phyloP scores from a whole-genome alignment of 2,113 vertebrate genomes.

The Peromyscus californicus region DNA sequence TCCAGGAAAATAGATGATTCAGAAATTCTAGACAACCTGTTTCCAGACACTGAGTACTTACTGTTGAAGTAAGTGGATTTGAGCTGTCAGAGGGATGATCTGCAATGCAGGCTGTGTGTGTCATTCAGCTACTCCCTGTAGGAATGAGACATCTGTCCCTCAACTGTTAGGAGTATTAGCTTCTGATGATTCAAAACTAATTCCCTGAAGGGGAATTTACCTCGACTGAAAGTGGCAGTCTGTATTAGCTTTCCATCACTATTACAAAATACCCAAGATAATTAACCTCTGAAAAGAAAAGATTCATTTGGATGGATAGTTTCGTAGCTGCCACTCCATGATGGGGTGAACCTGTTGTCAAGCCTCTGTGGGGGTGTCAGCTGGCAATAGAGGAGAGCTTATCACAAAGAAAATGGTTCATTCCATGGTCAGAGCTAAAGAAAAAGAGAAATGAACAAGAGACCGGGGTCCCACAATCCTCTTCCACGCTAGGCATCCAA shows the following conservation, averaged over 20 bases:
- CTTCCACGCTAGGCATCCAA: neutral
- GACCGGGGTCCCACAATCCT: neutral
- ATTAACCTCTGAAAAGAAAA: neutral
- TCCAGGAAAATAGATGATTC: neutral
- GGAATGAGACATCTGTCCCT: neutral
- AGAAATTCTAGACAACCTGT: neutral
- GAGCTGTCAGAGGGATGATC: neutral
- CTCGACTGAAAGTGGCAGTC: constrained; percentile 14
- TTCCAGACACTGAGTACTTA: neutral
- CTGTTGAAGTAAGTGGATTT: neutral
- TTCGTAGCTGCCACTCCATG: neutral
- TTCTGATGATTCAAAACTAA: constrained; percentile 39
- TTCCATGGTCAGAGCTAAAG: neutral
- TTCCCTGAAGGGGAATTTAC: neutral
- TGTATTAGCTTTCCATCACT: neutral
- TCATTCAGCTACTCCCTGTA: neutral
- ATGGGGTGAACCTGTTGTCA: neutral
- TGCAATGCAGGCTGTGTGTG: neutral
- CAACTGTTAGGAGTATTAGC: neutral
- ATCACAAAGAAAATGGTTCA: neutral
- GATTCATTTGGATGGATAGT: neutral
- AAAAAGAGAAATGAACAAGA: neutral
- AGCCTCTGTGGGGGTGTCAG: neutral
- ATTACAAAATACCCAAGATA: neutral
- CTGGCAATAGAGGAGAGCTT: neutral